Base-by-base conservation (phyloP, 1,140 invertebrate species). In the Orussus abietinus region DNA sequence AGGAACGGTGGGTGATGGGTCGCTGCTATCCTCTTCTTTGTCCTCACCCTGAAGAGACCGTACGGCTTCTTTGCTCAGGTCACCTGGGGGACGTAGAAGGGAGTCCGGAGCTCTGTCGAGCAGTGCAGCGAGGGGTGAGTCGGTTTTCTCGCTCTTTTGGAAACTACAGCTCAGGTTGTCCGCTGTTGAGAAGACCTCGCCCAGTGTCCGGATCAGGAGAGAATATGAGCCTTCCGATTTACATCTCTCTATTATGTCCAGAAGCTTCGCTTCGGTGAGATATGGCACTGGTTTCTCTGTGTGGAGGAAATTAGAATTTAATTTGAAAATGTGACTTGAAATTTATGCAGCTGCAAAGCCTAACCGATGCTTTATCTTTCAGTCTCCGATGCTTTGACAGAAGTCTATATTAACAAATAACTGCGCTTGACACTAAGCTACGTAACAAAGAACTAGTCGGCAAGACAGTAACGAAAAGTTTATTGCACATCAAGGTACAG, bases 31-130 rank as follows among this genome's bases (percentile, higher is more conserved):
- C 49, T 87, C 79, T 66, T 91, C 88, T 64, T 92, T 92, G 49
- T 92, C 90, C 63, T 92, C 90, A 29, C 82, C 84, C 64, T 88
- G 87, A 17, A 85, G 62, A 11, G 79, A 77, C 37, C 84, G 66
- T 38, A 83, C 70, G 51, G 84, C 78, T 73, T 86, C 81, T 67
- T 88, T 82, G 49, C 80, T 78, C 13, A 84, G 60, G 55, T 72
- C 69, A 14, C 66, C 62, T 3, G 65, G 57, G 36, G 64, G 65
- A 15, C 62, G 60, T 10, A 74, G 45, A 25, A 72, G 48, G 29
- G 55, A 61, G 25, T 59, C 62, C n/a, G 74, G 68, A 34, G 74
- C 64, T 55, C 69, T 69, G 45, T 78, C 68, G n/a, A 77, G 51
- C 36, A 77, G 64, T 13, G 74, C 74, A 29, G 66, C 61, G 11